Evolutionary conservation across 2,888 invertebrate species (phyloP), one percentile per base, ranked within the genome.

Genomic region (Elmis aenea): DNA sequence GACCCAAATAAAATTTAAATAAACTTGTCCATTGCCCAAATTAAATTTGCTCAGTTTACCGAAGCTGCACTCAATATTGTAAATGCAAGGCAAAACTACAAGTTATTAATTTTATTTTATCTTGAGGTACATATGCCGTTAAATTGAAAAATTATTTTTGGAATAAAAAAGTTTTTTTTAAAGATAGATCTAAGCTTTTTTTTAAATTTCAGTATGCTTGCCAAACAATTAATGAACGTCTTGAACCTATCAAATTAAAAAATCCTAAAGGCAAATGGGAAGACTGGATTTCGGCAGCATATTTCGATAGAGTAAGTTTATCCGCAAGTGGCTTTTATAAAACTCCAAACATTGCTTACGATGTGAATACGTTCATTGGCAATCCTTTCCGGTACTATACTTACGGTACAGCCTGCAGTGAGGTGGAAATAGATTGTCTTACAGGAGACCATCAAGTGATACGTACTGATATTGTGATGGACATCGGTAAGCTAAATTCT

Each of bases 391-490:
- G 81, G 57, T 96, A 96, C 60, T 93, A 76, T 57, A 87, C 91
- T 0, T 89, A 77, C 60, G 95, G 94, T 1, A 87, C 79, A 1
- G 90, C 88, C 3, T 84, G 85, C 50, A 81, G 87, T 0, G 88
- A 90, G 63, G 93, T 94, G 1, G 93, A 94, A 74, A 82, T 95
- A 13, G 94, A 95, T 67, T 92, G 92, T 52, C 72, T 95, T 1
- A 94, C 93, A 13, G 95, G 95, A 4, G 94, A 95, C 59, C 93
- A 95, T 66, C 81, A 84, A 70, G 83, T 94, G 1, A 66, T 91
- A 18, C 76, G 85, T 56, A 85, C 89, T 1, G 93, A 96, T 57
- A 94, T 96, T 51, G 93, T 96, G 0, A 95, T 96, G 95, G 96
- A 96, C 70, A 75, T 96, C 50, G 95, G 64, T 59, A 50, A 36